Evolutionary conservation across 2,113 vertebrate species (phyloP), one percentile per base, ranked within the genome.

Genomic region (Pogonocichla stellata): DNA sequence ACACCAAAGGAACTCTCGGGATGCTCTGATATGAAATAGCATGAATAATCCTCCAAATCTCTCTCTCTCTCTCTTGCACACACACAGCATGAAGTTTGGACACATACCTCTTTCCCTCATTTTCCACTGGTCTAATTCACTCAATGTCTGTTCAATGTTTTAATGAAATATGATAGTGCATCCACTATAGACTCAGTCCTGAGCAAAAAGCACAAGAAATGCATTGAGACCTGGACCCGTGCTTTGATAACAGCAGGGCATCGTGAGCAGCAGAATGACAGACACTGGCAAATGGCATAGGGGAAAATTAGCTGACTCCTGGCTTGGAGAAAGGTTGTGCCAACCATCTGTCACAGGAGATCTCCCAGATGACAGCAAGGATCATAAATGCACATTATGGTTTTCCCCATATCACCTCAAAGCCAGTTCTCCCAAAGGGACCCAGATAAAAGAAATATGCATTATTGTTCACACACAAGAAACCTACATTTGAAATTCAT

Each of bases 261-360:
- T 34, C 17, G 1, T 77, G 45, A 86, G 84, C 81, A 92, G 51
- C 40, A 95, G 50, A 26, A 73, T 83, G 40, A 61, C 53, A 94
- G 64, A 69, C 48, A 54, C 19, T 40, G 43, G 80, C 38, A 87
- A 93, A 86, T n/a, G 47, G 6, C 28, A 60, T 5, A 64, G n/a
- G 83, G 88, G 36, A 85, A 91, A 91, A 95, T 94, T 40, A 95
- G 48, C 91, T 89, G 67, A n/a, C n/a, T 48, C 20, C 25, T 90
- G 75, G 31, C 43, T 80, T 81, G 73, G 28, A 96, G 57, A 78
- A 57, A 77, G 61, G 29, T 62, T 93, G 64, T 93, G 71, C 91
- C 88, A 77, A 60, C 51, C 72, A 92, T 81, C 57, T 94, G 72
- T 54, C 74, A 80, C 60, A 42, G 64, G 33, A 86, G 58, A 80